These are phyloP conservation scores for Phacellophora camtschatica DNA, from an alignment of 30 jellyfish, hydroid and myxozoan genomes.

Conservation along the genomic window DNA sequence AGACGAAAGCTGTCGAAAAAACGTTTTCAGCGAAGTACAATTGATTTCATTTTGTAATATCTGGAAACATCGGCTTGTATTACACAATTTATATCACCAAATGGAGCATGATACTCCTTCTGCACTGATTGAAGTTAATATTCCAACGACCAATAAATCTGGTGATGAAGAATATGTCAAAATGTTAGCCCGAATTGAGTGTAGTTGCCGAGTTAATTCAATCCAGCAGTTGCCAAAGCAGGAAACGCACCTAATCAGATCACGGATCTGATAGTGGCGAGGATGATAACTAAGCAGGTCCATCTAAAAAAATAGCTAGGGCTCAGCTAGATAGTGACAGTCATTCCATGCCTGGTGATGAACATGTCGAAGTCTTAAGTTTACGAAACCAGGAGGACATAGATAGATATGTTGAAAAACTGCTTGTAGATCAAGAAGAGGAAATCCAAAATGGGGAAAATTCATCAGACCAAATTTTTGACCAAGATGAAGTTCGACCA, in stretches of 20 bases:
- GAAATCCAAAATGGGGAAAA: background rate
- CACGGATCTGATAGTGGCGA: background rate
- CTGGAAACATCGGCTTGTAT: background rate
- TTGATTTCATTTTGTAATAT: background rate
- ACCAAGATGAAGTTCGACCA: background rate
- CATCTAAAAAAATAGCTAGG: background rate
- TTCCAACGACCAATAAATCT: slow-evolving; percentile 13
- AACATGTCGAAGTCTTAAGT: background rate
- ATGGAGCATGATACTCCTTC: slow-evolving; percentile 14
- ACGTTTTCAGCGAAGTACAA: background rate
- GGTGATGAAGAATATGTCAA: background rate
- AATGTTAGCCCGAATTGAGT: background rate
- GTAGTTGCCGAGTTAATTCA: background rate
- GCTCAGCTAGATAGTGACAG: slow-evolving; percentile 25
- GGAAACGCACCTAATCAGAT: slow-evolving; percentile 8
- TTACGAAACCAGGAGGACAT: background rate
- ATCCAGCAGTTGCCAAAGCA: background rate
- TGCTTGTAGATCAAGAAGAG: background rate
- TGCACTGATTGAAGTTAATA: slow-evolving; percentile 14
- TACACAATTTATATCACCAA: background rate
- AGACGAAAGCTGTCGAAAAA: background rate
- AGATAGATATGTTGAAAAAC: background rate
- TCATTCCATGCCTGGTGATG: too few species aligned
- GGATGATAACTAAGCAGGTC: background rate
- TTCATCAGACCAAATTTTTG: background rate